Conservation (phyloP, 2,888 invertebrate species). For the Ceraclea dissimilis region DNA sequence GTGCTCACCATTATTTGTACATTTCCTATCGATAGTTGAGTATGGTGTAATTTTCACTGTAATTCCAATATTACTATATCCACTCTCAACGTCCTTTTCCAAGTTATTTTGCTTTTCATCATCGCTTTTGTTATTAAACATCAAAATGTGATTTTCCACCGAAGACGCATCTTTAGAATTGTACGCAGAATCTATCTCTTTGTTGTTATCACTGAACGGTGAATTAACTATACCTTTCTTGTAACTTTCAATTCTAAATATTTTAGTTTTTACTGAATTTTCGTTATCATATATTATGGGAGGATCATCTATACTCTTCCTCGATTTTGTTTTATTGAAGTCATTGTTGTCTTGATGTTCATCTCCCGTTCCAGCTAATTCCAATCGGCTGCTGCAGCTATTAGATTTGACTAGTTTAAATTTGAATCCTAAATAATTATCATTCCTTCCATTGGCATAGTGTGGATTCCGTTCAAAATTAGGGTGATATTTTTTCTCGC, state of each 20-base stretch:
- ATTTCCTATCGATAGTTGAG: constrained; percentile 17
- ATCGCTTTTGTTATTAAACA: constrained; percentile 9
- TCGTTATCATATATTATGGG: constrained; percentile 41
- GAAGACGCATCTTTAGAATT: constrained; percentile 4
- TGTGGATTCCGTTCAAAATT: constrained; percentile 29
- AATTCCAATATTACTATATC: background rate
- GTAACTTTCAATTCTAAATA: constrained; percentile 46
- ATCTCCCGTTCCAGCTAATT: constrained; percentile 64
- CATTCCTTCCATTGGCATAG: constrained; percentile 24
- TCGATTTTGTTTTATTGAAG: constrained; percentile 33
- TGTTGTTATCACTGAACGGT: constrained; percentile 32
- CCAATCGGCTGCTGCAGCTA: constrained; percentile 76
- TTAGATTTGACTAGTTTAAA: constrained; percentile 80
- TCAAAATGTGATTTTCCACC: constrained; percentile 1
- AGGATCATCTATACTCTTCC: constrained; percentile 38
- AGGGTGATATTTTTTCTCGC: constrained; percentile 30
- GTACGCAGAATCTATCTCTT: background rate
- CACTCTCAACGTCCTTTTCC: constrained; percentile 4
- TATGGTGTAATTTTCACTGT: constrained; percentile 2
- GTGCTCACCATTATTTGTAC: background rate
- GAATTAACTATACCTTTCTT: constrained; percentile 43
- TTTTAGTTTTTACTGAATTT: constrained; percentile 48
- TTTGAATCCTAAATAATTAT: constrained; percentile 59
- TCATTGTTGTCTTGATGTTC: constrained; percentile 30
- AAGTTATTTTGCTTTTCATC: background rate